Base-by-base conservation (phyloP, 2,797 vertebrate genomes). In the Clarias laeviceps region DNA sequence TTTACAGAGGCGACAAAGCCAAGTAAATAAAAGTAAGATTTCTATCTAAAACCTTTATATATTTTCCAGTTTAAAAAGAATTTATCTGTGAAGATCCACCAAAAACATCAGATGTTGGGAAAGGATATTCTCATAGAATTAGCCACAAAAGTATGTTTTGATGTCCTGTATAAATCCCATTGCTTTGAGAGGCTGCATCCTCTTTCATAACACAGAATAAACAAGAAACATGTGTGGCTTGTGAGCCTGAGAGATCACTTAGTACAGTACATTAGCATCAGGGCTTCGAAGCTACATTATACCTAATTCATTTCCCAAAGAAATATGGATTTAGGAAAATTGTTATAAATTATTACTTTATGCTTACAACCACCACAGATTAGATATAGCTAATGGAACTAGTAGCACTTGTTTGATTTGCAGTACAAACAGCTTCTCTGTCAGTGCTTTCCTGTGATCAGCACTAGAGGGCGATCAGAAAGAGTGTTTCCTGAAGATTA, bases 1-100 rank as follows among this genome's bases (percentile, higher is more conserved):
- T 90, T 93, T 88, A 91, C 89, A 85, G 72, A 81, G 89, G 86
- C 64, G 87, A 89, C 70, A 69, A 90, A 87, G 90, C 91, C 90
- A 88, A n/a, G n/a, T n/a, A n/a, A n/a, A n/a, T 11, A 81, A 37
- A 15, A 1, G 69, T 65, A 56, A 83, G 80, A 89, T 90, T 88
- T 90, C 86, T 88, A 88, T 91, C 82, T 87, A 54, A 45, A 50
- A 72, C 77, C 50, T 89, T 86, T 69, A 50, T 64, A 84, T 89
- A 85, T 79, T 87, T 83, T 37, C 37, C 37, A 37, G 37, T 37
- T 37, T 37, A 37, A 37, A 37, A 37, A 37, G 5, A 4, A 37
- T 37, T 40, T 92, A 88, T 91, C 86, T 86, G 32, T 85, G 65
- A 62, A 78, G 57, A 82, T 73, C 76, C 66, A 80, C 65, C 37